Base-by-base conservation (phyloP, 1,140 invertebrate genomes). In the Theocolax elegans region DNA sequence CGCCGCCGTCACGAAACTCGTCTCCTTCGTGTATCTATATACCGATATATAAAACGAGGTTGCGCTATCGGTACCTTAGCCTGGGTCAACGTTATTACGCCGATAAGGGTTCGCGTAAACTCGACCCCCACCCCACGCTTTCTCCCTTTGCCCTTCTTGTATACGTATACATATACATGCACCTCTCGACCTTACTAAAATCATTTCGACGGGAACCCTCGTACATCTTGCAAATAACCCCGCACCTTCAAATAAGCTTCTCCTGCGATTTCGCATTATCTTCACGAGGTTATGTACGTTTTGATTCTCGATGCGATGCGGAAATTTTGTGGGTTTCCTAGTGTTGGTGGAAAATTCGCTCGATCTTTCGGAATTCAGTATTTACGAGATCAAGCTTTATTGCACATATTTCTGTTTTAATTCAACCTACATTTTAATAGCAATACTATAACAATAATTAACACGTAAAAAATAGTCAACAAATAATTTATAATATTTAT, bases 11-110 rank as follows among this genome's bases (percentile, higher is more conserved):
- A 59, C 38, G 35, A 21, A 38, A 56, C 0, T 3, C 3, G 29
- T 35, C 4, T 35, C 10, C 4, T 4, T 35, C 31, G 10, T 35
- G 10, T 35, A 35, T 35, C 4, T 35, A 35, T 35, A 35, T 6
- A 35, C 31, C 10, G 4, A 35, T 35, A 10, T 10, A 35, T 35
- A 35, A 6, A 35, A 35, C 29, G 53, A 15, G 17, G 21, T 4
- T 25, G 23, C 21, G 29, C 25, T 38, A 38, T 54, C 40, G 31
- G 25, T 12, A 56, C 69, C 48, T 66, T 72, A 74, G 72, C 76
- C 73, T 77, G 73, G 75, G 74, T 80, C 75, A 79, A 79, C 76
- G 72, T 72, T 72, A 63, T 48, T 49, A 56, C 54, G 29, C 44
- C 46, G 44, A 69, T 71, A 64, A 73, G 63, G 44, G 13, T 31